A percentile compares a stretch with the other conserved stretches of the same genome.
phyloP scores from a whole-genome alignment of 2,888 invertebrate species.

The Polietes domitor region DNA sequence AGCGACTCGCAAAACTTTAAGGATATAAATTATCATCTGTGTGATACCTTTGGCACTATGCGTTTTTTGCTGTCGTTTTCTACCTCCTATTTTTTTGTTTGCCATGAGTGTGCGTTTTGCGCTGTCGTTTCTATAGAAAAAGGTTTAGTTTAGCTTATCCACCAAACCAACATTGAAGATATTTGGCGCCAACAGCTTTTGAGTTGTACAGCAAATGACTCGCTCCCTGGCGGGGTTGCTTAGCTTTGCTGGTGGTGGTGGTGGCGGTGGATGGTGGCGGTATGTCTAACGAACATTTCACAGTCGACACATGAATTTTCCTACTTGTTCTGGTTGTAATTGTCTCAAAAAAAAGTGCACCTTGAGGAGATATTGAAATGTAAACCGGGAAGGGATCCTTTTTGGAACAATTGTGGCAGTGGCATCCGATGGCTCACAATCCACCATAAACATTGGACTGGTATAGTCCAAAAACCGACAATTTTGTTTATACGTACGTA shows the following conservation, averaged over 20 bases:
- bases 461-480: too few species aligned
- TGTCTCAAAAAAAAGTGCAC: not conserved
- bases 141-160: conserved; percentile 53
- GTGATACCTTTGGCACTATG: conserved; percentile 71
- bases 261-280: conserved; percentile 35
- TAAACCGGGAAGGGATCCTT: too few species aligned
- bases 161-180: conserved; percentile 70
- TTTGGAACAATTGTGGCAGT: too few species aligned
- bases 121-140: conserved; percentile 39
- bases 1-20: conserved; percentile 74
- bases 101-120: not conserved
- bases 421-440: too few species aligned
- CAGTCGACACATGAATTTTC: conserved; percentile 51
- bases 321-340: not conserved
- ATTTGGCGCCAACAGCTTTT: conserved; percentile 78
- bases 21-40: conserved; percentile 77
- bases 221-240: conserved; percentile 24
- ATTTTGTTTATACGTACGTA: too few species aligned
- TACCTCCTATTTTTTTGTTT: conserved; percentile 28
- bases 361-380: not conserved
- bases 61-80: conserved; percentile 43
- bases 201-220: conserved; percentile 79
- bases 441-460: too few species aligned
- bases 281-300: conserved; percentile 65
- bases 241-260: not conserved